Percentiles rank a stretch among this genome's conserved stretches.
Conservation (phyloP, 2,113 vertebrate genomes). For the Manacus vitellinus region DNA sequence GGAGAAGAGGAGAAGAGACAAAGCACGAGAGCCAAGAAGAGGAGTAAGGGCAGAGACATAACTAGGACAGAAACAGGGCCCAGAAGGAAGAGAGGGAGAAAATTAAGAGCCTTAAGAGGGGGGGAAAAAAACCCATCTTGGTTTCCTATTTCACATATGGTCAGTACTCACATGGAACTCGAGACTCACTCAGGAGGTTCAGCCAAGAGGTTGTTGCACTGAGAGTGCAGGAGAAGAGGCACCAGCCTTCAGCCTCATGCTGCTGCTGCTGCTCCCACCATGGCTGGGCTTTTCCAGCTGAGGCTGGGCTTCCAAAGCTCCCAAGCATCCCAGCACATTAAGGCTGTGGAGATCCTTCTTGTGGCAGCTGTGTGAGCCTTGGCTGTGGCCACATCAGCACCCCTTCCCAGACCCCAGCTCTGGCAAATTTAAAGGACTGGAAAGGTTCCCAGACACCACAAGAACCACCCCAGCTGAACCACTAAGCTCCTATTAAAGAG, state of each 20-base stretch:
- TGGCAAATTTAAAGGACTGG: background rate
- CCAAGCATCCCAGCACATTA: accelerated
- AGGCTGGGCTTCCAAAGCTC: background rate
- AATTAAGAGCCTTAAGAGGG: background rate
- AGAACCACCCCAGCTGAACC: background rate
- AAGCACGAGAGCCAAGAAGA: background rate
- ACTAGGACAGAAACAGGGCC: background rate
- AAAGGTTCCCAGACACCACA: background rate
- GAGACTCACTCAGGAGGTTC: background rate
- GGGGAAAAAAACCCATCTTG: background rate
- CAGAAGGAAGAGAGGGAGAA: background rate
- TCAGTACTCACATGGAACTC: background rate
- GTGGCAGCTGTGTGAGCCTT: accelerated
- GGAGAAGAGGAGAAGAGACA: background rate
- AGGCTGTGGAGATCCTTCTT: background rate
- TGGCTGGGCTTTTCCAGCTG: accelerated
- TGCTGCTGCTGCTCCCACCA: background rate
- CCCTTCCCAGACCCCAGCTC: background rate
- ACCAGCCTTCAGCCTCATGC: background rate
- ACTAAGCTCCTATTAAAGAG: background rate
- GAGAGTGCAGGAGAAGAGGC: background rate
- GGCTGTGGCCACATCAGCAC: background rate
- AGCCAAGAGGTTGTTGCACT: background rate
- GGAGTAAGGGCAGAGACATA: background rate
- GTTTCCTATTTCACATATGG: background rate